Conservation (phyloP, 2,113 vertebrate species). For the Strigops habroptila region DNA sequence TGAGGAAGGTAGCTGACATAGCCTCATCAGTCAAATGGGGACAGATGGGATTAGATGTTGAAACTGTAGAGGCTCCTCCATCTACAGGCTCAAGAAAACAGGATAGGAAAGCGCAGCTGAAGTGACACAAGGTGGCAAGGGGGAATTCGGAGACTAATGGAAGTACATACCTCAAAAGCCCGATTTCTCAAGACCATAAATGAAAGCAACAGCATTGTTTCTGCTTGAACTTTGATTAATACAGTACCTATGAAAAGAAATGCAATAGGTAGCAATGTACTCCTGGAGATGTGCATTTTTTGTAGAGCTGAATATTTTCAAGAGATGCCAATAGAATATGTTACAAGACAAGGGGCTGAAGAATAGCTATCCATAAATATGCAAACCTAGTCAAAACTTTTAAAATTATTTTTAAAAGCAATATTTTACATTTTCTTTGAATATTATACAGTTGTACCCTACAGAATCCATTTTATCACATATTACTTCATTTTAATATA, state of each 20-base stretch:
- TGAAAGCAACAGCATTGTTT: background rate
- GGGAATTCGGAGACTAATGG: background rate
- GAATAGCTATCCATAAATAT: conserved; percentile 15
- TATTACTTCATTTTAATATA: background rate
- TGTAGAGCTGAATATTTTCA: background rate
- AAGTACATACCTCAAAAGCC: background rate
- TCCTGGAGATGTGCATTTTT: background rate
- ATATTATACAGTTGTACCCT: background rate
- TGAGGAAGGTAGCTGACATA: background rate
- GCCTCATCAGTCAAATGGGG: background rate
- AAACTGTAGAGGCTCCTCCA: background rate
- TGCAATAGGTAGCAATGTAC: background rate
- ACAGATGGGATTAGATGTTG: background rate
- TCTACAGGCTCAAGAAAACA: background rate
- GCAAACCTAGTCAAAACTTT: background rate
- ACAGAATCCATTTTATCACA: background rate
- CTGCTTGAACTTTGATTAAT: conserved; percentile 6
- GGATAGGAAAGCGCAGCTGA: background rate
- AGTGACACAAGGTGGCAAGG: background rate
- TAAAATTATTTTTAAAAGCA: background rate
- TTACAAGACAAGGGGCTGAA: background rate
- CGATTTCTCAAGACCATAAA: background rate
- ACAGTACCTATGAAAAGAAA: background rate
- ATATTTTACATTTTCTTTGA: conserved; percentile 9
- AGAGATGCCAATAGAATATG: background rate